A percentile compares a stretch with the other conserved stretches of the same genome.
phyloP scores from a whole-genome alignment of 2,113 vertebrate species.

The Gobiocypris rarus region DNA sequence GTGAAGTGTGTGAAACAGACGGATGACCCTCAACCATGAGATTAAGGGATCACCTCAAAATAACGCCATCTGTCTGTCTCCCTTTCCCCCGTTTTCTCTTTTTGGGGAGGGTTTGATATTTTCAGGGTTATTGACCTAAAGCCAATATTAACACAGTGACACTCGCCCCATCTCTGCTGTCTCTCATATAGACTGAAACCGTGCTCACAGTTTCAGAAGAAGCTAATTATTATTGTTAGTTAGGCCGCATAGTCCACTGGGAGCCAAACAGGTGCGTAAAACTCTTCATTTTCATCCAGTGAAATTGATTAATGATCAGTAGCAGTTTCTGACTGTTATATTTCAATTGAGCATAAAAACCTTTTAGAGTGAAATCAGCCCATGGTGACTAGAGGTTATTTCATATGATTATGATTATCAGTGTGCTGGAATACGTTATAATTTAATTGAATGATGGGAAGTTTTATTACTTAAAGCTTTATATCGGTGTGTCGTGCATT shows the following conservation, averaged over 20 bases:
- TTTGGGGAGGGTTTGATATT: neutral
- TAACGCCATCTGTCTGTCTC: neutral
- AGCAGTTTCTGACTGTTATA: neutral
- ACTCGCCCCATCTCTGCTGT: neutral
- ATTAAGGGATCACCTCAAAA: neutral
- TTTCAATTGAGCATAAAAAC: too few species aligned
- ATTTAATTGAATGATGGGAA: too few species aligned
- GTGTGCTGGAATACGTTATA: too few species aligned
- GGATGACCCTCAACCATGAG: neutral
- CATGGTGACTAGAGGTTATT: too few species aligned
- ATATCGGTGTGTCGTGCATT: too few species aligned
- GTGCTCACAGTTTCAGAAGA: neutral
- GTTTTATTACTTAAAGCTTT: too few species aligned
- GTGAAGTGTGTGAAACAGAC: conserved; percentile 7
- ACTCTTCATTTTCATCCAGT: neutral
- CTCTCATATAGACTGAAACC: neutral
- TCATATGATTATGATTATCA: too few species aligned
- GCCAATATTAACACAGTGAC: conserved; percentile 58
- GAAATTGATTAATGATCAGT: too few species aligned
- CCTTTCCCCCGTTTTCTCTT: neutral
- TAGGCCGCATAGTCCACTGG: neutral
- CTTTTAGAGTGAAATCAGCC: too few species aligned
- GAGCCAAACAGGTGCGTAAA: neutral
- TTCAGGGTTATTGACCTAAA: conserved; percentile 54
- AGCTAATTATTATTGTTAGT: neutral